phyloP scores from a whole-genome alignment of 2,113 vertebrate species.

The Rhinolophus sinicus region DNA sequence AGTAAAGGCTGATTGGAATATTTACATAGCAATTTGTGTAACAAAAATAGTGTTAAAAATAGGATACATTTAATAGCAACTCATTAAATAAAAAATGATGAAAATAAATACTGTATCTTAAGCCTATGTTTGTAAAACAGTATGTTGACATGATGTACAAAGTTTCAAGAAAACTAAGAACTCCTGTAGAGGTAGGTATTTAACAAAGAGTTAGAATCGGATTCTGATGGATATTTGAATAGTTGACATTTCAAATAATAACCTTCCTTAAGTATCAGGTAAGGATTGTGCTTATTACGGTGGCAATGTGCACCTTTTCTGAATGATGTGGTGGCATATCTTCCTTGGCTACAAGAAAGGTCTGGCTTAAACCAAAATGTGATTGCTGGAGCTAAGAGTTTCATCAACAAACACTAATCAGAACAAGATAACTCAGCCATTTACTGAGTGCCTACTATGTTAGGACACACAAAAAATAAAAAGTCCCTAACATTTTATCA shows the following conservation, averaged over 20 bases:
- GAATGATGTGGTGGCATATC: background rate
- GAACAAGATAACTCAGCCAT: constrained; percentile 46
- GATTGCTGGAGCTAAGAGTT: background rate
- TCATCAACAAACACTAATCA: constrained; percentile 56
- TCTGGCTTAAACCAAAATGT: background rate
- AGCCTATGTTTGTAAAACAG: background rate
- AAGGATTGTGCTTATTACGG: background rate
- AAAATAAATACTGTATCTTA: background rate
- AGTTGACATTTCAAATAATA: background rate
- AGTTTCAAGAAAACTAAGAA: constrained; percentile 41
- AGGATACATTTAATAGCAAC: background rate
- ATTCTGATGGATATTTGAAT: background rate
- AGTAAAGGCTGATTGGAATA: background rate
- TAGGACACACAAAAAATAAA: constrained; percentile 38
- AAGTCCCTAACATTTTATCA: background rate
- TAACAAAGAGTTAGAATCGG: background rate
- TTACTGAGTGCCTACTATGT: constrained; percentile 32
- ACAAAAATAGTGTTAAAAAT: background rate
- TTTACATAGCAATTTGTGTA: background rate
- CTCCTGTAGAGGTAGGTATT: background rate
- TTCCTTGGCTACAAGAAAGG: background rate
- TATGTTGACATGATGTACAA: background rate
- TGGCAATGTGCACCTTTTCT: background rate
- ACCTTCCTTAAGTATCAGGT: background rate
- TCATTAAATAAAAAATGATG: constrained; percentile 30